Evolutionary conservation across 2,888 invertebrate species (phyloP).

Genomic region (Drosophila limbata): DNA sequence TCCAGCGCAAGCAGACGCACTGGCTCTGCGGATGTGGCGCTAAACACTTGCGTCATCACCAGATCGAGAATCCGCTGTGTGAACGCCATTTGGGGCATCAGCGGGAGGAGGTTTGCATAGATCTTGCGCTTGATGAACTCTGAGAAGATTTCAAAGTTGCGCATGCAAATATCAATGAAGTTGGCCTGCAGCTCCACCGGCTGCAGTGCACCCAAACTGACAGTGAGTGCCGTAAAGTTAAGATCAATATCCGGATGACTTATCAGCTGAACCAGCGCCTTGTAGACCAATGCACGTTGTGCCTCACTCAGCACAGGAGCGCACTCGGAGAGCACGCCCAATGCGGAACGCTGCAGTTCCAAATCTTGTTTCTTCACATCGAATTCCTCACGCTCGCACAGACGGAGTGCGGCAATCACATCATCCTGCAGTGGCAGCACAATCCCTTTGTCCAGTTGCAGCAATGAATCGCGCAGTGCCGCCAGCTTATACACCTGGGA

Average conservation of each 20-base stretch:
- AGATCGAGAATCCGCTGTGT: constrained; percentile 77
- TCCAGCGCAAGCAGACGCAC: constrained; percentile 77
- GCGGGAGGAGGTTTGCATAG: constrained; percentile 73
- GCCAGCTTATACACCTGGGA: constrained; percentile 79
- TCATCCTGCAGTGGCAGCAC: constrained; percentile 68
- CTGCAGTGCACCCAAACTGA: constrained; percentile 77
- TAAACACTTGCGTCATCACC: constrained; percentile 75
- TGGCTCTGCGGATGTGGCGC: constrained; percentile 50
- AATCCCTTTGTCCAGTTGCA: constrained; percentile 86
- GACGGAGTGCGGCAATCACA: constrained; percentile 70
- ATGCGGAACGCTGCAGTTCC: constrained; percentile 75
- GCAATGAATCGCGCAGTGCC: constrained; percentile 47
- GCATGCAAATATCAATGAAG: constrained; percentile 77
- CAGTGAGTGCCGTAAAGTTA: constrained; percentile 68
- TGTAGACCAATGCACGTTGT: constrained; percentile 80
- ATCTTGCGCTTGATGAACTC: constrained; percentile 81
- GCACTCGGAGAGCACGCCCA: constrained; percentile 75
- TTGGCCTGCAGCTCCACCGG: constrained; percentile 81
- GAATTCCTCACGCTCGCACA: constrained; percentile 61
- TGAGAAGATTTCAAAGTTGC: constrained; percentile 73
- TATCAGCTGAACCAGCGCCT: constrained; percentile 72
- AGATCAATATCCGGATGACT: constrained; percentile 75
- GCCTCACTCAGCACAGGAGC: constrained; percentile 72
- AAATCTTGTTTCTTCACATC: constrained; percentile 64
- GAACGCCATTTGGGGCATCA: constrained; percentile 81